phyloP scores from a whole-genome alignment of 2,888 invertebrate genomes.

The Pristionchus japonicus region DNA sequence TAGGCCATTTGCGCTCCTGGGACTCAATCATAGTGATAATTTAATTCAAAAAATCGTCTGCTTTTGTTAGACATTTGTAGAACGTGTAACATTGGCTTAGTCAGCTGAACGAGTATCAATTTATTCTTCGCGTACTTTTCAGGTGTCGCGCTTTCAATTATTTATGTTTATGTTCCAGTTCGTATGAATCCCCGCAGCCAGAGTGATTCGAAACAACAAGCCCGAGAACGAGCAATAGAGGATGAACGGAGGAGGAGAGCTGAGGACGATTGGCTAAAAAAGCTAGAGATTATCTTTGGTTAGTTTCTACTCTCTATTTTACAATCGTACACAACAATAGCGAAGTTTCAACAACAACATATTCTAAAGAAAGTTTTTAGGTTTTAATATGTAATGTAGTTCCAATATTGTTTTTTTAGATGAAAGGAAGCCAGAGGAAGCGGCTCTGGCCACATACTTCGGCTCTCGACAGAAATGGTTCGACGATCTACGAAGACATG shows the following conservation, averaged over 20 bases:
- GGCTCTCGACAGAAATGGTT: constrained; percentile 15
- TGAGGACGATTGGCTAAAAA: constrained; percentile 35
- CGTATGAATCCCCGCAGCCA: constrained; percentile 23
- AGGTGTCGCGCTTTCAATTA: too few relatives aligned
- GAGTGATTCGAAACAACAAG: constrained; percentile 11
- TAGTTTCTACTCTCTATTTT: too few relatives aligned
- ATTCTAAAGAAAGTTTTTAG: neutral
- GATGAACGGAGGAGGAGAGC: neutral
- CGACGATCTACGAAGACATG: constrained; percentile 33
- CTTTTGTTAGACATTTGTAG: too few relatives aligned
- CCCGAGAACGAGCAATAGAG: neutral
- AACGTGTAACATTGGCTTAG: too few relatives aligned
- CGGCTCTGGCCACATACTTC: constrained; percentile 11
- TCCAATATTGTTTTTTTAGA: constrained; percentile 43
- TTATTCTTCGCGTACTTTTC: neutral
- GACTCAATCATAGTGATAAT: too few relatives aligned
- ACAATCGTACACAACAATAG: neutral
- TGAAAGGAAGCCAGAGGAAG: neutral
- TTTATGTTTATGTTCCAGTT: too few relatives aligned
- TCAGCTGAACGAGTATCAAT: neutral
- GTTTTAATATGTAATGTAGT: neutral
- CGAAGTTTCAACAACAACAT: neutral
- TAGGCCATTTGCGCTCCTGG: too few relatives aligned
- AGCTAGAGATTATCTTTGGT: constrained; percentile 31
- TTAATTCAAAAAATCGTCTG: too few relatives aligned